Evolutionary conservation across 2,888 invertebrate species (phyloP).

Genomic region (Hyalella azteca): DNA sequence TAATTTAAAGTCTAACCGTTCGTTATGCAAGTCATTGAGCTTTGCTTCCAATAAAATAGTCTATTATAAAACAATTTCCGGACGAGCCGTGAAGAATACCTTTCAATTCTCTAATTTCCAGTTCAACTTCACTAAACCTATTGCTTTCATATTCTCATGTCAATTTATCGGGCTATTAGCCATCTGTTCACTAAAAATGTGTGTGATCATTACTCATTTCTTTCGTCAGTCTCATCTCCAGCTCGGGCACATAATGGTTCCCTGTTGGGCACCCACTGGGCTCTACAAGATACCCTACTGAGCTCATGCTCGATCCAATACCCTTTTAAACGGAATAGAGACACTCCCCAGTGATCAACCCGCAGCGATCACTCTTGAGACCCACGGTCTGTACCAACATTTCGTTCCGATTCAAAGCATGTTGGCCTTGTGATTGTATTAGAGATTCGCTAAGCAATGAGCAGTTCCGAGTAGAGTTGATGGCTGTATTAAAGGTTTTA

Average conservation of each 20-base stretch:
- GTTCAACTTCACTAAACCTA: not conserved
- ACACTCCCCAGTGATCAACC: slow-evolving; percentile 2
- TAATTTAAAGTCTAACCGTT: no score
- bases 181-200: slow-evolving; percentile 29
- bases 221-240: not conserved
- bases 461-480: slow-evolving; percentile 12
- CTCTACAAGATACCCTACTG: slow-evolving; percentile 28
- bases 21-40: no score
- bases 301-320: slow-evolving; percentile 25
- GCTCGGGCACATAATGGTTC: not conserved
- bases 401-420: slow-evolving; percentile 27
- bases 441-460: slow-evolving; percentile 29
- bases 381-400: slow-evolving; percentile 26
- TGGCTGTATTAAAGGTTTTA: slow-evolving; percentile 34
- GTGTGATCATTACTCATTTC: slow-evolving; percentile 12
- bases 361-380: not conserved
- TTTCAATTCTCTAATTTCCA: not conserved
- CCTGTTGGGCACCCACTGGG: slow-evolving; percentile 7
- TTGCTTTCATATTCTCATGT: not conserved
- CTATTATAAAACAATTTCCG: no score
- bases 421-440: slow-evolving; percentile 29
- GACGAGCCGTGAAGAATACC: no score
- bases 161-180: slow-evolving; percentile 25
- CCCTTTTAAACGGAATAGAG: slow-evolving; percentile 32
- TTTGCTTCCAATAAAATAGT: no score